Evolutionary conservation across 2,888 invertebrate genomes (phyloP), one percentile per base, ranked within the genome.

Genomic region (Melinopterus prodromus): DNA sequence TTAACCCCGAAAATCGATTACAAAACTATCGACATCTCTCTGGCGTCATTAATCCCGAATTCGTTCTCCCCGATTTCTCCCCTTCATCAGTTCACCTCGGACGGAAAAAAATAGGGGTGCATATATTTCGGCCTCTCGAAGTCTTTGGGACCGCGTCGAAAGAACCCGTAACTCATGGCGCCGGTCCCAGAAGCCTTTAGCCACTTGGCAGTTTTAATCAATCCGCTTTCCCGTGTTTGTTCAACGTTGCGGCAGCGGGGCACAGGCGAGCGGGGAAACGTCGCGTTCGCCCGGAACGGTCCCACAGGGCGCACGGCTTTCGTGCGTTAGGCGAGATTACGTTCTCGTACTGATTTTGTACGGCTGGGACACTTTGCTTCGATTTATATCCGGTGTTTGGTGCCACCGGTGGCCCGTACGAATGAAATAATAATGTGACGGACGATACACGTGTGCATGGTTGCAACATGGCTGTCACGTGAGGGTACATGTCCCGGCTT

Each of bases 181-280:
- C 53, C 9, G 53, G 53, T 53, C 53, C 53, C 53, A 9, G 53
- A 53, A 53, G 53, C 53, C 53, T 53, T 53, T 53, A 53, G 53
- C 53, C 53, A 53, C 53, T 53, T 53, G 53, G 53, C 53, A 53
- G 53, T 53, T 53, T 53, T 53, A 53, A 53, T 53, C 53, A 53
- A 53, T 53, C 53, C 53, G 53, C 53, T 53, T 53, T 53, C 12
- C 53, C 53, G 53, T 53, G 53, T 53, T 53, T 53, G 53, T 53
- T 53, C 53, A 53, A 53, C 53, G 53, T 53, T 53, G 53, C 53
- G 53, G 53, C 3, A 9, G 2, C 53, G 53, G 53, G 6, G 9
- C 38, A 38, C 53, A 53, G 1, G 53, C 3, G 53, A 2, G 53
- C 0, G 53, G 53, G 53, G 53, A 53, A 53, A 53, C 53, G 5